A percentile compares a stretch with the other conserved stretches of the same genome.
Evolutionary conservation across 2,113 vertebrate genomes (phyloP).

Genomic region (Mormyrus iriodes): DNA sequence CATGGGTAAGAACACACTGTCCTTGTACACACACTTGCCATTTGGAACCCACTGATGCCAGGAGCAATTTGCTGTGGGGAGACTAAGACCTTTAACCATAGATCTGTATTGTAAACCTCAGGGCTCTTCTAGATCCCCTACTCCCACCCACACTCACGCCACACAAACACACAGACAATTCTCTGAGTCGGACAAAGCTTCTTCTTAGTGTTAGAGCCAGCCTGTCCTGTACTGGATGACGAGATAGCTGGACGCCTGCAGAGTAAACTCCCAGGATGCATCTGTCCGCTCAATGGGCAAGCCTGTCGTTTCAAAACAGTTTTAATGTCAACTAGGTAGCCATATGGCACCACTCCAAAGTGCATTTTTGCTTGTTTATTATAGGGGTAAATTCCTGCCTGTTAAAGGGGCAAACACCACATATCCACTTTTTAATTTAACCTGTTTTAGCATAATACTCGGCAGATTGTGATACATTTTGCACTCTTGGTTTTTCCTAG

Average conservation of each 20-base stretch:
- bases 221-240: not conserved
- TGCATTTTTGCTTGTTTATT: not conserved
- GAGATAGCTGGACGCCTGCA: not conserved
- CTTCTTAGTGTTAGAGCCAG: not conserved
- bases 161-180: not conserved
- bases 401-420: not conserved
- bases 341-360: not conserved
- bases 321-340: not conserved
- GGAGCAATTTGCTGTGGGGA: not conserved
- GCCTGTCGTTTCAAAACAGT: not conserved
- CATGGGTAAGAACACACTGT: not conserved
- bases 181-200: not conserved
- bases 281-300: not conserved
- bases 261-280: slow-evolving; percentile 1
- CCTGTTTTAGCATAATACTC: not conserved
- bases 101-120: not conserved
- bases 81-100: not conserved
- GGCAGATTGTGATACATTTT: not conserved
- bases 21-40: not conserved
- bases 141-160: not conserved
- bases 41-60: not conserved
- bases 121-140: not conserved
- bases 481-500: not conserved
- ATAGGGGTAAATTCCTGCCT: not conserved
- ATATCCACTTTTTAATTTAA: not conserved